Evolutionary conservation across 2,888 invertebrate species (phyloP), one percentile per base, ranked within the genome.

Genomic region (Embidobia sp.): DNA sequence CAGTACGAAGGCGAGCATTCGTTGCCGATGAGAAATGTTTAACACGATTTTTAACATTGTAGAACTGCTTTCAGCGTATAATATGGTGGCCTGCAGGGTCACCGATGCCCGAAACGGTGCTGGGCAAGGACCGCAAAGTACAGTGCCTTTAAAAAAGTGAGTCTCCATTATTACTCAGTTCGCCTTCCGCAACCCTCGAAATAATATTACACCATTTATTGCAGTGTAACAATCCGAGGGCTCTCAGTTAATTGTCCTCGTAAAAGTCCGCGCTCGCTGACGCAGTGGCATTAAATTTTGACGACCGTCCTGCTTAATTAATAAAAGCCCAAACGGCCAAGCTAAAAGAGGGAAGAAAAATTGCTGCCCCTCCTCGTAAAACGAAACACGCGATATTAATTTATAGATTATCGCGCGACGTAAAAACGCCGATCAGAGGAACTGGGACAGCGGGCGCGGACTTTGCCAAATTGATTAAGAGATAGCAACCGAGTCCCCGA

Each of bases 71-170:
- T 91, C 95, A 97, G 97, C 97, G 92, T 97, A 97, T 94, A 97
- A 97, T 93, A 97, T 97, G 97, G 97, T 97, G 93, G 96, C 97
- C 91, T 97, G 97, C 93, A 94, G 97, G 90, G 95, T 97, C 90
- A 96, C 97, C 86, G 97, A 97, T 91, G 94, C 96, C 88, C 94
- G 97, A 91, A 97, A 97, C 91, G 96, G 97, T 92, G 90, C 91
- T 90, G 91, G 91, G 90, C 89, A 87, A 90, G 93, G 91, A 92
- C 93, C 90, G 93, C 94, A 91, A 93, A 94, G 93, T 95, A 96
- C 94, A 97, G 96, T 97, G 95, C 97, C 97, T 96, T 96, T 97
- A 94, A 97, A 97, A 94, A 97, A 97, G 97, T 97, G 92, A 96
- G 96, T 94, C 81, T 85, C 83, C 10, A 46, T 61, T 40, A 51